Conservation (phyloP, 2,797 vertebrate genomes). For the Potorous gilbertii region DNA sequence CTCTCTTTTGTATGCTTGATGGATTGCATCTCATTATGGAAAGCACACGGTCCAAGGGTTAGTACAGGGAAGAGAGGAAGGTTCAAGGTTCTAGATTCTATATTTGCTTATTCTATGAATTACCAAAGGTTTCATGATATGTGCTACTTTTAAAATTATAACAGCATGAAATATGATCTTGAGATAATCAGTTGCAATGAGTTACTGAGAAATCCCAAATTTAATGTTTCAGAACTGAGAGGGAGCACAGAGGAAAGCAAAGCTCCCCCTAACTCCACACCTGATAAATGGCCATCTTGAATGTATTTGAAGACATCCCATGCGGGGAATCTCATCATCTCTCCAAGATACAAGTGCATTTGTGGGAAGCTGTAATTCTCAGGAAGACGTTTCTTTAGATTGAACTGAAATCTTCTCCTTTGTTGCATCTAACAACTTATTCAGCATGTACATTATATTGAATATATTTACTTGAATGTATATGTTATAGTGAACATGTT, state of each 20-base stretch:
- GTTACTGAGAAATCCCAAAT: background rate
- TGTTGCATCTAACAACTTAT: background rate
- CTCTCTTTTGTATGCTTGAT: background rate
- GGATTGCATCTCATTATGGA: conserved; percentile 15
- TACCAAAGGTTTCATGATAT: background rate
- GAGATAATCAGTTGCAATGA: background rate
- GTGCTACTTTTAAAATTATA: background rate
- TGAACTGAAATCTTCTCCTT: background rate
- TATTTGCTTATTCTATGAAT: background rate
- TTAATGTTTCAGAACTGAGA: background rate
- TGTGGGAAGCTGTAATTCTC: background rate
- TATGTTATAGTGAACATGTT: background rate
- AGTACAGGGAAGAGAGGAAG: background rate
- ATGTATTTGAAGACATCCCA: background rate
- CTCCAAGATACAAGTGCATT: background rate
- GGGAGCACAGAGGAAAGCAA: background rate
- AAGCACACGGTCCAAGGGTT: background rate
- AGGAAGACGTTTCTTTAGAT: background rate
- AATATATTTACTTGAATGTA: background rate
- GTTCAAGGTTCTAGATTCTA: background rate
- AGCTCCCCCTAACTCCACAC: background rate
- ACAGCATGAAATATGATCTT: background rate
- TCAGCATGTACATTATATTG: background rate
- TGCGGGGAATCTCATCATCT: background rate
- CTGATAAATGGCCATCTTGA: background rate